Evolutionary conservation across 2,113 vertebrate species (phyloP), one percentile per base, ranked within the genome.

Genomic region (Corynorhinus townsendii): DNA sequence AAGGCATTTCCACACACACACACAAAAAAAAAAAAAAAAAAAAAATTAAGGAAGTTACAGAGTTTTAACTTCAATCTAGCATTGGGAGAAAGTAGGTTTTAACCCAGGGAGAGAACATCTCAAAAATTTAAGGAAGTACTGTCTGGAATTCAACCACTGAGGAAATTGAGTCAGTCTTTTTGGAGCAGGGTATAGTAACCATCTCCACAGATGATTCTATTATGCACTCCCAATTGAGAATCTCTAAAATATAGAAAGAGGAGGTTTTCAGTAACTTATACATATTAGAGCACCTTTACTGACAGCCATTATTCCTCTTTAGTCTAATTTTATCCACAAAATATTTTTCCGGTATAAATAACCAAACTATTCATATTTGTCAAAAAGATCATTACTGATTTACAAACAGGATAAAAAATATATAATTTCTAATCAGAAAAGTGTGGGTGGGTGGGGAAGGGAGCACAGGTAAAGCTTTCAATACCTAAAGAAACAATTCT

Each of bases 1-100:
- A 1, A 90, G 95, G 90, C 17, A 87, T 86, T 90, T 90, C 91
- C 43, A 95, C 4, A 80, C n/a, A n/a, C n/a, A n/a, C n/a, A n/a
- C n/a, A n/a, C n/a, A n/a, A n/a, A n/a, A n/a, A n/a, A n/a, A n/a
- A n/a, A n/a, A n/a, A n/a, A n/a, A n/a, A 93, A 79, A 86, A 40
- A 4, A 90, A 85, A 69, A 47, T 26, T 52, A 91, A 52, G 4
- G 38, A 83, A 86, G 19, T 94, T 92, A 84, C 85, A 84, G 66
- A 86, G 40, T 94, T 87, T 87, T 87, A 88, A 87, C 5, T 38
- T 92, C 56, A 81, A 87, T 66, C 56, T 66, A 92, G 11, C 28
- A 92, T n/a, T 72, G 84, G 17, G 38, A 86, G 71, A 83, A 96
- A 94, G 94, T 14, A 19, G 9, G 26, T 95, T 62, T 30, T 91